phyloP scores from a whole-genome alignment of 1,140 invertebrate species.

The Listronotus bonariensis region DNA sequence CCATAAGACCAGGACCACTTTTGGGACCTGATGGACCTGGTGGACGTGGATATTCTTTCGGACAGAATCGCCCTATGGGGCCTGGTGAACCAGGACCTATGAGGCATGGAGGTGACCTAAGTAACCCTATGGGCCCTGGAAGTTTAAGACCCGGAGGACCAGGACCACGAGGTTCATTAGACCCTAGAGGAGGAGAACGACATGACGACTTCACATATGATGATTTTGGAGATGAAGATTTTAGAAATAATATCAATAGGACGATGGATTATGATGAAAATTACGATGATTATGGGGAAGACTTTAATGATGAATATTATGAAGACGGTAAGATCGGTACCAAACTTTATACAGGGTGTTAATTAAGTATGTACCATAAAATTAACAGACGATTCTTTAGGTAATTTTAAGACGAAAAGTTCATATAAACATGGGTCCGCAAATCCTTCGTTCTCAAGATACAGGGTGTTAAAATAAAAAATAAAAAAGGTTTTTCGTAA shows the following conservation, averaged over 20 bases:
- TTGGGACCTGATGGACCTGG: neutral
- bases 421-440: no score
- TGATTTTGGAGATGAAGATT: constrained; percentile 45
- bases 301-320: constrained; percentile 38
- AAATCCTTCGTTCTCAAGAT: no score
- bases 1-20: neutral
- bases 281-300: constrained; percentile 39
- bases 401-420: no score
- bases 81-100: neutral
- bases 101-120: neutral
- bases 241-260: constrained; percentile 27
- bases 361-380: no score
- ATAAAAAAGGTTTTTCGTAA: no score
- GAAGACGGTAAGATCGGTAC: constrained; percentile 22
- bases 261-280: constrained; percentile 12
- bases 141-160: neutral
- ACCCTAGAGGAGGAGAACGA: neutral
- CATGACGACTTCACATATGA: constrained; percentile 28
- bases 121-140: neutral
- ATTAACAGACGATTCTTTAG: no score
- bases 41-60: neutral
- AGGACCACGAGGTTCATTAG: neutral
- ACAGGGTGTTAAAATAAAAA: no score
- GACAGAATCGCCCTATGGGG: constrained; percentile 4
- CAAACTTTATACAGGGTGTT: neutral